Base-by-base conservation (phyloP, 2,797 vertebrate genomes). In the Parotocinclus haroldoi region DNA sequence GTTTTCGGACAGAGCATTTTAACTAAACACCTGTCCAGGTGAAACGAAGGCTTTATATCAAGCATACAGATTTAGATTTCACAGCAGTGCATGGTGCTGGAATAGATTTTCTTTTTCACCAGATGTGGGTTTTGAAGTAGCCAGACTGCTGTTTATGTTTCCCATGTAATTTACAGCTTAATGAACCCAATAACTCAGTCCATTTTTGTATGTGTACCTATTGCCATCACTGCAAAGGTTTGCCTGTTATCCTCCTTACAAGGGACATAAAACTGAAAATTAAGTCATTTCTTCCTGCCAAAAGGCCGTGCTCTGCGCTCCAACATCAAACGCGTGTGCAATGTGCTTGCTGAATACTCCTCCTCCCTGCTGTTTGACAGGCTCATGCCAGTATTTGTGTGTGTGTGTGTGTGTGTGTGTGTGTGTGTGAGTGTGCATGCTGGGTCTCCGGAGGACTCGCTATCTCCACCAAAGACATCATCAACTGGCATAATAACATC, bases 401-500 rank as follows among this genome's bases (percentile, higher is more conserved):
- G 69, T 53, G 62, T 40, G 51, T 63, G 58, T 2, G 27, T 48
- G 62, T 51, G 59, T 65, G 66, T 70, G 56, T 46, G 68, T 62
- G 59, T 60, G 69, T 53, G 62, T 40, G 51, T 63, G 58, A 27
- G 27, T 48, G 62, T 51, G 59, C 68, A 69, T 70, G 56, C 49
- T 65, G 69, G 58, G 62, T 73, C 76, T 74, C 76, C 42, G 19
- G 78, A 76, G 78, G 66, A 54, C 68, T 61, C 40, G 12, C 56
- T 39, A 68, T 75, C 78, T 76, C 64, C 51, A 67, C 72, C 72
- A 68, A 55, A 74, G 67, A 74, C 68, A 63, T 69, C 72, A 76
- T 58, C 78, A 63, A 58, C 56, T 50, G 27, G 37, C 7, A 62
- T 65, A 74, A 73, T 63, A 72, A 73, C 73, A 74, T 77, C 73